Conservation (phyloP, 2,888 invertebrate species). For the Fragum fragum region DNA sequence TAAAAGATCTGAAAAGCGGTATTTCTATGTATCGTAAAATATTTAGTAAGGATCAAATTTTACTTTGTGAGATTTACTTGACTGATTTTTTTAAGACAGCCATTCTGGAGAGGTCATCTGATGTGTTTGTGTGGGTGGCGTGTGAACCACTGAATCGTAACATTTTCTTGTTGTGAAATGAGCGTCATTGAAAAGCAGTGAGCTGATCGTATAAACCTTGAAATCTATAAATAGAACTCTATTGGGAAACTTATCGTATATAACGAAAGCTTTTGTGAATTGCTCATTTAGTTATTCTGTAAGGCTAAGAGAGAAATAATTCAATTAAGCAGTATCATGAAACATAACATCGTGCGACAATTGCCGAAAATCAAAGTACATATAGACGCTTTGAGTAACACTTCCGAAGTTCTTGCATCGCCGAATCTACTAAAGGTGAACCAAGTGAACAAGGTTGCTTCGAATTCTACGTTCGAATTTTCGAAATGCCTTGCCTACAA, state of each 20-base stretch:
- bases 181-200: background rate
- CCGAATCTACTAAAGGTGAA: background rate
- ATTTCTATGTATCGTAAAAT: no score
- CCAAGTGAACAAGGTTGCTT: background rate
- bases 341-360: slow-evolving; percentile 4
- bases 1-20: no score
- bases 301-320: background rate
- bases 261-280: background rate
- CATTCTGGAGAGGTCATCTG: background rate
- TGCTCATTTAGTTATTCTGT: background rate
- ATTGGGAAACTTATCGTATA: background rate
- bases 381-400: background rate
- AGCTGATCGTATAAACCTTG: background rate
- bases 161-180: background rate
- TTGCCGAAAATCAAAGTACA: slow-evolving; percentile 14
- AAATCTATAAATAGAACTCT: background rate
- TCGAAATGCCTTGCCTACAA: background rate
- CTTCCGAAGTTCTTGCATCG: background rate
- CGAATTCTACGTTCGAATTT: background rate
- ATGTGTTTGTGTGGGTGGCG: background rate
- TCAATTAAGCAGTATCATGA: background rate
- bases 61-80: no score
- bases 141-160: slow-evolving; percentile 1
- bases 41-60: no score
- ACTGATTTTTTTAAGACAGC: no score